phyloP scores from a whole-genome alignment of 2,797 vertebrate species.

The Falco rusticolus region DNA sequence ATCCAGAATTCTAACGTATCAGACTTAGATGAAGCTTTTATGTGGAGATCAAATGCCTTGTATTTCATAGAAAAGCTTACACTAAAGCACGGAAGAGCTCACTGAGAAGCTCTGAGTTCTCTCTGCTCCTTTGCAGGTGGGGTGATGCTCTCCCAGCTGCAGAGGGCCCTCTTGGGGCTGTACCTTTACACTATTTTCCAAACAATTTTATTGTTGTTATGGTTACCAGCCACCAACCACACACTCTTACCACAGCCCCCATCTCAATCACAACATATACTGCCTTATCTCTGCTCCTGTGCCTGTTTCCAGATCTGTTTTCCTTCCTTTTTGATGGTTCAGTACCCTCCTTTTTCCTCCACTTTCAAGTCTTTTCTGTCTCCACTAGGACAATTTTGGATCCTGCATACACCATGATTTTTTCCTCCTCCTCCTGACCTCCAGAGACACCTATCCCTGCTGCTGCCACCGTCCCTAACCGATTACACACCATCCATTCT shows the following conservation, averaged over 20 bases:
- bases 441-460: background rate
- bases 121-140: background rate
- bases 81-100: background rate
- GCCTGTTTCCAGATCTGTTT: background rate
- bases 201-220: background rate
- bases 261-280: background rate
- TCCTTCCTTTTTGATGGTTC: background rate
- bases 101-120: background rate
- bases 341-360: background rate
- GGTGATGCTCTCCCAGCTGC: background rate
- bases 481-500: rapidly evolving
- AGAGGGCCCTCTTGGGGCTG: background rate
- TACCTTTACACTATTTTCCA: background rate
- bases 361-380: background rate
- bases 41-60: constrained; percentile 21
- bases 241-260: background rate
- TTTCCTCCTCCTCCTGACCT: background rate
- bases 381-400: background rate
- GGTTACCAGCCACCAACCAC: background rate
- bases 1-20: background rate
- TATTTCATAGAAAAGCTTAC: background rate
- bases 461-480: background rate
- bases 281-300: background rate
- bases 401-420: background rate
- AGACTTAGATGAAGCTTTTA: constrained; percentile 25